These are phyloP conservation scores for Galeruca laticollis DNA, from an alignment of 2,888 invertebrate species.

Conservation along the genomic window DNA sequence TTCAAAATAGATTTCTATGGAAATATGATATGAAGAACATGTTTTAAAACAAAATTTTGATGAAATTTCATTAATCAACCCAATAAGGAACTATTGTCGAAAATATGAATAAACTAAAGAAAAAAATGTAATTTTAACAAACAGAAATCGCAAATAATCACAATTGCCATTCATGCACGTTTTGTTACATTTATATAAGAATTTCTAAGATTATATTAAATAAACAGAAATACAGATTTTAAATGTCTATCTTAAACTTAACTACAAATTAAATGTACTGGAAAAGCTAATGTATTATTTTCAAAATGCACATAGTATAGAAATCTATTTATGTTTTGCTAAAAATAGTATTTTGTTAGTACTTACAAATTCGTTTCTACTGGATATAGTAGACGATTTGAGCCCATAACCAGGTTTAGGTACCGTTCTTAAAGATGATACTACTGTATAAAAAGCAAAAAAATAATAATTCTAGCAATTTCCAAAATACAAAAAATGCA, in stretches of 20 bases:
- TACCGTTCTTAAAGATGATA: conserved; percentile 74
- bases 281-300: background rate
- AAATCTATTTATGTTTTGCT: background rate
- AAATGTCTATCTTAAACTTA: background rate
- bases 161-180: too few species aligned
- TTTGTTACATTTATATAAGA: too few species aligned
- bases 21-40: background rate
- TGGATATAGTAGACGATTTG: conserved; percentile 82
- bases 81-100: too few species aligned
- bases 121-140: too few species aligned
- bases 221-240: background rate
- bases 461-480: conserved; percentile 49
- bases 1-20: background rate
- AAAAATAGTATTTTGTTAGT: conserved; percentile 39
- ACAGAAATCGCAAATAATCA: too few species aligned
- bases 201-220: too few species aligned
- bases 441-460: conserved; percentile 67
- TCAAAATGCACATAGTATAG: background rate
- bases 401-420: conserved; percentile 84
- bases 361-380: conserved; percentile 67
- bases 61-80: too few species aligned
- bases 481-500: conserved; percentile 47
- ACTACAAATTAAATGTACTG: background rate
- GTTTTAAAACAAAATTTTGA: too few species aligned
- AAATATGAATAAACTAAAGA: too few species aligned